phyloP scores from a whole-genome alignment of 2,888 invertebrate species.

The Allacma fusca region DNA sequence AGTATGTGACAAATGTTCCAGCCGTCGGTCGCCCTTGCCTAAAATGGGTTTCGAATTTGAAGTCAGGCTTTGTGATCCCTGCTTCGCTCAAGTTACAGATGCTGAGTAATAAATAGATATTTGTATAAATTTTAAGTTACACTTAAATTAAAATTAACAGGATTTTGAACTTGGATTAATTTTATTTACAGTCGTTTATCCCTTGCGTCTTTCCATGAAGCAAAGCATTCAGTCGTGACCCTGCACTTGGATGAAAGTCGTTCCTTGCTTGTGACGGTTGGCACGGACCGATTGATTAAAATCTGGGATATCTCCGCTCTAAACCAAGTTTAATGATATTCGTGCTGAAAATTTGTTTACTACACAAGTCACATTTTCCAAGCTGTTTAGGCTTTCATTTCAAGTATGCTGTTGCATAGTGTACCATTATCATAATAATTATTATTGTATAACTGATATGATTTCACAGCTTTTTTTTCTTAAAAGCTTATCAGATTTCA shows the following conservation, averaged over 20 bases:
- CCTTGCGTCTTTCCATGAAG: conserved; percentile 93
- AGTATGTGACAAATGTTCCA: conserved; percentile 91
- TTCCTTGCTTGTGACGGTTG: conserved; percentile 88
- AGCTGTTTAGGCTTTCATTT: conserved; percentile 7
- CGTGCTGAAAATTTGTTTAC: conserved; percentile 8
- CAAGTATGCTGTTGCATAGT: neutral
- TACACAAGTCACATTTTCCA: conserved; percentile 18
- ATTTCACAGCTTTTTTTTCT: neutral
- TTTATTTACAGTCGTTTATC: conserved; percentile 68
- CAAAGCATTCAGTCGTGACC: conserved; percentile 87
- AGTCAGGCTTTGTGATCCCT: conserved; percentile 93
- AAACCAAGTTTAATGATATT: conserved; percentile 45
- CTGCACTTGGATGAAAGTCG: conserved; percentile 88
- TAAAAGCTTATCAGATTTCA: no score
- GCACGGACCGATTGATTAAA: conserved; percentile 94
- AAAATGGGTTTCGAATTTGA: conserved; percentile 98
- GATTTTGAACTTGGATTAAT: no score
- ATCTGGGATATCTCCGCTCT: conserved; percentile 85
- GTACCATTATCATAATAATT: neutral
- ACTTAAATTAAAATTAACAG: no score
- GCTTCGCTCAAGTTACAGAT: conserved; percentile 82
- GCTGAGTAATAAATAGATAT: conserved; percentile 73
- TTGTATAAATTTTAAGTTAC: conserved; percentile 20
- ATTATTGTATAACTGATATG: neutral
- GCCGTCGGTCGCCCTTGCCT: conserved; percentile 87